A percentile compares a stretch with the other conserved stretches of the same genome.
phyloP scores from a whole-genome alignment of 2,888 invertebrate genomes.

The Siphlonurus alternatus region DNA sequence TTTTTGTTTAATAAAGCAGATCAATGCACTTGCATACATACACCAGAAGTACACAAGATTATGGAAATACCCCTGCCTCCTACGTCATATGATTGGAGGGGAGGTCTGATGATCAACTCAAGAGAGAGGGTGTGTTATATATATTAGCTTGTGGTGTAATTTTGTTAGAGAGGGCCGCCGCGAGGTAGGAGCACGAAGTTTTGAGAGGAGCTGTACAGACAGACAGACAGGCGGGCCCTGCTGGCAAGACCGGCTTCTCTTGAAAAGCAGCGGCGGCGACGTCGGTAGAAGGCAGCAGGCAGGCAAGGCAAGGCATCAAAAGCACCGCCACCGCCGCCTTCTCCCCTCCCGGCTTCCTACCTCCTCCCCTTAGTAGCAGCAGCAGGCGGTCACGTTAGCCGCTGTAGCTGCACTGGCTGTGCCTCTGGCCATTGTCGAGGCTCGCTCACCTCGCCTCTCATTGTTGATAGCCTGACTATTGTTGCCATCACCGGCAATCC shows the following conservation, averaged over 20 bases:
- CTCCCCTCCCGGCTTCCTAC: background rate
- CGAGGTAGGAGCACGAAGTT: background rate
- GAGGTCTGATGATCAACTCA: no score
- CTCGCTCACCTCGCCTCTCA: background rate
- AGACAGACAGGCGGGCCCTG: background rate
- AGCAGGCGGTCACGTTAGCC: background rate
- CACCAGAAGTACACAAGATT: no score
- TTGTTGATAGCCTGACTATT: no score
- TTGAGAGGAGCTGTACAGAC: background rate
- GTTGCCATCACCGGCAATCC: no score
- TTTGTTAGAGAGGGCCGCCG: background rate
- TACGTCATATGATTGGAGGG: no score
- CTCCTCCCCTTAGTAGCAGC: background rate
- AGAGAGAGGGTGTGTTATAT: no score
- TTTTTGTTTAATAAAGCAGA: background rate
- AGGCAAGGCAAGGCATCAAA: background rate
- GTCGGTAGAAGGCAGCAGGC: background rate
- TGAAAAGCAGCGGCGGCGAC: background rate
- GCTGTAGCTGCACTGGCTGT: background rate
- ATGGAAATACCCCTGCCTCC: no score
- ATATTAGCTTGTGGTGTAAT: background rate
- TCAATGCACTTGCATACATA: no score
- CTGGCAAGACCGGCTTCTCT: slow-evolving; percentile 2
- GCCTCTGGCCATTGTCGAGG: background rate
- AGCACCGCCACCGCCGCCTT: background rate